Percentiles rank a stretch among this genome's conserved stretches.
phyloP scores from a whole-genome alignment of 2,797 vertebrate genomes.

The Mastacembelus armatus region DNA sequence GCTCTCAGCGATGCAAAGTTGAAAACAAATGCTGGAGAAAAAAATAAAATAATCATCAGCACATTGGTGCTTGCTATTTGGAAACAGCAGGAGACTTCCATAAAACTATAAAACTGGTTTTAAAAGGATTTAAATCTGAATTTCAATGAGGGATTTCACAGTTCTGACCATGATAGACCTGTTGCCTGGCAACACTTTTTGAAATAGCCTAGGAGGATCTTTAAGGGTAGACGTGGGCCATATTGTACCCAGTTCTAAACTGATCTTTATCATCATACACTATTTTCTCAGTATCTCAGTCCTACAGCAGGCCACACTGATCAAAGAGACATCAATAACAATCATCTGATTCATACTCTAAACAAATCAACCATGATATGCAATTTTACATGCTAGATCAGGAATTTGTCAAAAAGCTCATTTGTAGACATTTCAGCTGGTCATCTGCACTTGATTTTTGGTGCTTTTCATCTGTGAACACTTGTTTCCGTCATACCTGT shows the following conservation, averaged over 20 bases:
- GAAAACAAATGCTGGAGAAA: conserved; percentile 34
- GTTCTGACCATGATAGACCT: conserved; percentile 57
- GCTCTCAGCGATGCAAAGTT: conserved; percentile 37
- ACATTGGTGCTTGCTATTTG: conserved; percentile 8
- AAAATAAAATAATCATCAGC: conserved; percentile 7
- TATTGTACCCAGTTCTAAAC: conserved; percentile 35
- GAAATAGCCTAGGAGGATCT: conserved; percentile 56
- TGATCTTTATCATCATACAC: conserved; percentile 23
- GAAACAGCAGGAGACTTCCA: conserved; percentile 25
- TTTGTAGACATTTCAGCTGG: neutral
- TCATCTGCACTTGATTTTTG: neutral
- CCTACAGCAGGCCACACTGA: neutral
- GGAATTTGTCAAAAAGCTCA: neutral
- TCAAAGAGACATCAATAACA: conserved; percentile 2
- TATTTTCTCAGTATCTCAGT: neutral
- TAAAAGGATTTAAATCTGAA: conserved; percentile 53
- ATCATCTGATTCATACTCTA: conserved; percentile 1
- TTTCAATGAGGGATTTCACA: conserved; percentile 57
- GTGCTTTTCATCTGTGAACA: neutral
- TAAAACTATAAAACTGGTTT: conserved; percentile 34
- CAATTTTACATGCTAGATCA: neutral
- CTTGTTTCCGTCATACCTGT: conserved; percentile 84
- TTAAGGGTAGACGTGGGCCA: conserved; percentile 43
- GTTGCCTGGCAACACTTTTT: conserved; percentile 78
- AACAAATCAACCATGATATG: neutral